phyloP scores from a whole-genome alignment of 2,113 vertebrate genomes.

The Aplodontia rufa region DNA sequence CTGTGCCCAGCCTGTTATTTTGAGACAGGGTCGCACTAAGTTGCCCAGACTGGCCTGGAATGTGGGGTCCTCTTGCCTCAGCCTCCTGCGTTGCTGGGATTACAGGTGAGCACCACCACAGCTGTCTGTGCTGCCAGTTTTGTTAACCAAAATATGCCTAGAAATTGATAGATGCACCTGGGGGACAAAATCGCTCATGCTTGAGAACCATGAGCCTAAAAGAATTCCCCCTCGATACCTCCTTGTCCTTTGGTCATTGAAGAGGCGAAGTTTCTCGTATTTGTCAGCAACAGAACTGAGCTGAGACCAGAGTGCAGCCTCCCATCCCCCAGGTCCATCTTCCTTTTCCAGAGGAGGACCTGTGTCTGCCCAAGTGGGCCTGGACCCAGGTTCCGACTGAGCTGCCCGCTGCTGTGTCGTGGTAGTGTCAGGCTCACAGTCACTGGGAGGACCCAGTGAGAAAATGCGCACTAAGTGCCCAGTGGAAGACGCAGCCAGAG shows the following conservation, averaged over 20 bases:
- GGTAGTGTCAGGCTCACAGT: too few relatives aligned
- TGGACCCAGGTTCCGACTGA: too few relatives aligned
- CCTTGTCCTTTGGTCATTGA: not conserved
- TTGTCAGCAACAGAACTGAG: rapidly evolving
- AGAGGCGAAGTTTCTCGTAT: not conserved
- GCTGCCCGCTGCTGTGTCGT: not conserved
- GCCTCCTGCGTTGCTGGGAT: too few relatives aligned
- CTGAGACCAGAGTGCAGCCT: not conserved
- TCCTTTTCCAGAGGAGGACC: not conserved
- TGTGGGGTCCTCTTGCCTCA: too few relatives aligned
- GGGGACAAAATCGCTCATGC: not conserved
- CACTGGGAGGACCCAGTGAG: not conserved
- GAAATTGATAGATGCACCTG: not conserved
- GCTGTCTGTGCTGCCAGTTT: too few relatives aligned
- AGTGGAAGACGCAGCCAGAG: rapidly evolving
- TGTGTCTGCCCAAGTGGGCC: too few relatives aligned
- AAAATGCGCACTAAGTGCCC: too few relatives aligned
- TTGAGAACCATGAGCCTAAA: not conserved
- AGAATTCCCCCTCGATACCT: not conserved
- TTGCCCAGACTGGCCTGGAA: too few relatives aligned
- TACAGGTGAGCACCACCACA: too few relatives aligned
- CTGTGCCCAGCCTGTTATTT: too few relatives aligned
- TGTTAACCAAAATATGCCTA: not conserved
- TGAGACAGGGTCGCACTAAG: too few relatives aligned
- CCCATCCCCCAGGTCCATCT: rapidly evolving